Evolutionary conservation across 2,888 invertebrate genomes (phyloP).

Genomic region (Chamaedrilus cognettii): DNA sequence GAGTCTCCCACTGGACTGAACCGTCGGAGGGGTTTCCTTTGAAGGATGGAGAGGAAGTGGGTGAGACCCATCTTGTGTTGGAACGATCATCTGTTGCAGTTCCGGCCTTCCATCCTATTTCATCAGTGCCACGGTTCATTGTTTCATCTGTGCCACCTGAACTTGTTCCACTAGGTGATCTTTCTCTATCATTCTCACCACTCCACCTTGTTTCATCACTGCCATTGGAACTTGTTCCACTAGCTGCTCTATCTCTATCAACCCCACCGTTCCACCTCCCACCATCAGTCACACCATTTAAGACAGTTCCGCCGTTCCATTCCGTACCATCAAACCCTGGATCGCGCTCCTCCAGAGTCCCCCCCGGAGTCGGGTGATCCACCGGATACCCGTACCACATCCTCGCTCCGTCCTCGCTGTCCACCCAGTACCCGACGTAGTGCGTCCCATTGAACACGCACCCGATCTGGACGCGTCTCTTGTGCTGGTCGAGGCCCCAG

Average conservation of each 20-base stretch:
- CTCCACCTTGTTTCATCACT: not conserved
- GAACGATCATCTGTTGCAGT: too few species aligned
- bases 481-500: not conserved
- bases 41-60: too few species aligned
- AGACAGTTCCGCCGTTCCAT: too few species aligned
- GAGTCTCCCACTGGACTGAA: too few species aligned
- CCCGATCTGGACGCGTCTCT: not conserved
- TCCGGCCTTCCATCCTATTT: too few species aligned
- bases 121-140: too few species aligned
- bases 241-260: not conserved
- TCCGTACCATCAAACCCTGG: too few species aligned
- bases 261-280: not conserved
- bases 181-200: not conserved
- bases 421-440: conserved; percentile 10
- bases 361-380: not conserved
- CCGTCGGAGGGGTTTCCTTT: too few species aligned
- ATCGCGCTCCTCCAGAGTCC: too few species aligned
- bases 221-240: not conserved
- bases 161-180: too few species aligned
- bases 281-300: not conserved
- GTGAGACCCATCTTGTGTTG: too few species aligned
- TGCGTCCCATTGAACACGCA: conserved; percentile 13
- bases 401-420: not conserved
- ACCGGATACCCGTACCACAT: conserved; percentile 11
- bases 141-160: too few species aligned